Evolutionary conservation across 2,888 invertebrate species (phyloP), one percentile per base, ranked within the genome.

Genomic region (Parnassius mnemosyne): DNA sequence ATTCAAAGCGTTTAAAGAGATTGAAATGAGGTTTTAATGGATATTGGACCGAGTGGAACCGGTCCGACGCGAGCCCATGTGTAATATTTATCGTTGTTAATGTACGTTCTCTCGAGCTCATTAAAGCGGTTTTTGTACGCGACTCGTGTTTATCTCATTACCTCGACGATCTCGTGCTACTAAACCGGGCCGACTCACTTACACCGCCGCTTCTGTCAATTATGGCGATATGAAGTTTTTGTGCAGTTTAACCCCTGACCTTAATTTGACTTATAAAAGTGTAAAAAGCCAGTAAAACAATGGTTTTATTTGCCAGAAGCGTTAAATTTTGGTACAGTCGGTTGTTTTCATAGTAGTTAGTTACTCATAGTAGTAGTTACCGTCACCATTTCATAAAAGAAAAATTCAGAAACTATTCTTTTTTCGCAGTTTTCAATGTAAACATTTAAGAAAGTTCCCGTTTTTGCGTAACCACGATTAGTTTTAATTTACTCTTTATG

Each of bases 71-170:
- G 68, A 67, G 71, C 76, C 69, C 72, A 76, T 81, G 74, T 83
- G 80, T 83, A 80, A 80, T 81, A 83, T 81, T 34, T 34, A 34
- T 34, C 7, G 7, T 34, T 78, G 77, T 71, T 78, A 71, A 76
- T 75, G 79, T 78, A 82, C 80, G 84, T 83, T 83, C 82, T 80
- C 81, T 79, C 80, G 75, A 76, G 79, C 80, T 81, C 80, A 82
- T 83, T 84, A 79, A 78, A 78, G 74, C 71, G 76, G 78, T 81
- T 84, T 86, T 85, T 84, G 81, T 82, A 78, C 79, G 75, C 78
- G 75, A 68, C 76, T 77, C 77, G 74, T 82, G 79, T 81, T 84
- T 83, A 80, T 84, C 81, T 83, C 82, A 84, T 84, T 85, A 79
- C 75, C 71, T 71, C 67, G 68, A 74, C 74, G 79, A 66, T 61